A percentile compares a stretch with the other conserved stretches of the same genome.
Evolutionary conservation across 2,888 invertebrate genomes (phyloP).

Genomic region (Hermaeophaga mercurialis): DNA sequence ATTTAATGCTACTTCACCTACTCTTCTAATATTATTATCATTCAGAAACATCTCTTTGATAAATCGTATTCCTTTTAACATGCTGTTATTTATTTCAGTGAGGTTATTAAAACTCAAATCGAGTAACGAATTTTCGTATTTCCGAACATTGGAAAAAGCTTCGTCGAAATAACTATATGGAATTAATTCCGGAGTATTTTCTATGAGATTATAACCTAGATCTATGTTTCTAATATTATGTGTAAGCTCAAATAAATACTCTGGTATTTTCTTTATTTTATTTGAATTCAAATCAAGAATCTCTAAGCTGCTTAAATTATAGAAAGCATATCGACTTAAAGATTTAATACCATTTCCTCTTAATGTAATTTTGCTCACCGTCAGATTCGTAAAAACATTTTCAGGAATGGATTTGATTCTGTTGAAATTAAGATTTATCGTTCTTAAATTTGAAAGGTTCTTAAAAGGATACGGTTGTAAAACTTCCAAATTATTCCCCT

Average conservation of each 20-base stretch:
- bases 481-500: slow-evolving; percentile 24
- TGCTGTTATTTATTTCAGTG: slow-evolving; percentile 29
- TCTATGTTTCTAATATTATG: slow-evolving; percentile 35
- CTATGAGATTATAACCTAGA: slow-evolving; percentile 39
- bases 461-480: slow-evolving; percentile 37
- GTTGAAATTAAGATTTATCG: slow-evolving; percentile 32
- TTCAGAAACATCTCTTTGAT: slow-evolving; percentile 34
- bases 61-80: slow-evolving; percentile 32
- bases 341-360: slow-evolving; percentile 35
- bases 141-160: slow-evolving; percentile 29
- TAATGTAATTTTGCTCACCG: slow-evolving; percentile 36
- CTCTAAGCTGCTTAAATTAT: slow-evolving; percentile 37
- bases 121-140: slow-evolving; percentile 28
- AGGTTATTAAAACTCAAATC: slow-evolving; percentile 41
- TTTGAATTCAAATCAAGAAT: slow-evolving; percentile 42
- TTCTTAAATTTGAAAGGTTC: slow-evolving; percentile 35
- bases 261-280: slow-evolving; percentile 33
- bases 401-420: slow-evolving; percentile 3
- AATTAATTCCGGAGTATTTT: background rate
- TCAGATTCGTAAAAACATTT: slow-evolving; percentile 38
- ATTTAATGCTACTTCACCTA: slow-evolving; percentile 33
- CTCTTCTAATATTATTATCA: slow-evolving; percentile 36
- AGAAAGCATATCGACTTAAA: slow-evolving; percentile 37
- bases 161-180: slow-evolving; percentile 35
- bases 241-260: slow-evolving; percentile 36